Base-by-base conservation (phyloP, 2,888 invertebrate species). In the Ormia ochracea region DNA sequence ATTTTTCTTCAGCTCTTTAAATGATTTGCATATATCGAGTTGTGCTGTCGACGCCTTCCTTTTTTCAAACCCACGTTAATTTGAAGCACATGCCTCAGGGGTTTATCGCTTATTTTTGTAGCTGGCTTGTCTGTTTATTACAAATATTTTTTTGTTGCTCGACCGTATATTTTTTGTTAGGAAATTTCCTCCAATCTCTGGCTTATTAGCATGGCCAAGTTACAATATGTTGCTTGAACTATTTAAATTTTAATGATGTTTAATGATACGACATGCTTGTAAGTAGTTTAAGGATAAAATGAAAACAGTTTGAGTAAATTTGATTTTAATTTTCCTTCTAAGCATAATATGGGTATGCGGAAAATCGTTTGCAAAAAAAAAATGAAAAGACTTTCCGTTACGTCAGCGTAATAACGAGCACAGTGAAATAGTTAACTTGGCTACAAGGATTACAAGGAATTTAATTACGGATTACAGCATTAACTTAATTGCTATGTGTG, bases 51-150 rank as follows among this genome's bases (percentile, higher is more conserved):
- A 54, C 76, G 54, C 69, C 61, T 52, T 68, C 43, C 12, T 36
- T 17, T 43, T 50, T 48, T 6, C n/a, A n/a, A 65, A 70, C 21
- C 56, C 76, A 77, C 63, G 76, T 56, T 50, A 70, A 61, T 63
- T 56, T 50, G 26, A 72, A 59, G 33, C 59, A 66, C 56, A 66
- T 59, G 72, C 77, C 72, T 65, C 21, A 72, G 66, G 72, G 72
- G 65, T 43, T 70, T 70, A 36, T 59, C 33, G 54, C 36, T 59
- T 50, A 7, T 58, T 58, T 26, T 19, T 12, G 19, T 19, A 41
- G 33, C n/a, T 17, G n/a, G 4, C n/a, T 5, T 45, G 23, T 21
- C 26, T 45, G 26, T 5, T 58, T 23, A 12, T 0, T 23, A 9
- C 23, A 9, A 58, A n/a, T n/a, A n/a, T n/a, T 1, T 54, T 63